Evolutionary conservation across 2,888 invertebrate genomes (phyloP), one percentile per base, ranked within the genome.

Genomic region (Teleiodes luculella): DNA sequence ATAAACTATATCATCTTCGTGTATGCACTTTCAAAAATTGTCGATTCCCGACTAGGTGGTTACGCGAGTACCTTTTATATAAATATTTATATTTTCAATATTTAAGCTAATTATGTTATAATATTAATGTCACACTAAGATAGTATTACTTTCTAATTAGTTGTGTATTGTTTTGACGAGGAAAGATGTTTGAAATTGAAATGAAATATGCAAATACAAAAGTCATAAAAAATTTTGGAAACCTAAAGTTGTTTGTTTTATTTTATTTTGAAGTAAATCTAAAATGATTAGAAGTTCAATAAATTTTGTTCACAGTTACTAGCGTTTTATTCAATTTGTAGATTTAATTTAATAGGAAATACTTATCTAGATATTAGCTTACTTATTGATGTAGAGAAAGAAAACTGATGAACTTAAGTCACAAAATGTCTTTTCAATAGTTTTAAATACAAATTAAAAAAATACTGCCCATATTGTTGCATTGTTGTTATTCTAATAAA

Each of bases 11-110:
- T 63, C 58, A 64, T 59, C 67, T 63, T 63, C 61, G 61, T 59
- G 52, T 61, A 57, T 57, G 39, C 43, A 62, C 53, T 64, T 67
- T 58, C 68, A 64, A 70, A 62, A 67, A 70, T 70, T 72, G 70
- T 76, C 69, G 68, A 58, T 64, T 63, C 60, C 60, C 63, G 72
- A 73, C 80, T 70, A 76, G 86, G 83, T 85, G 85, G 86, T 88
- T 87, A 84, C 85, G 83, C 84, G 83, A 83, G 89, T 89, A 89
- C 89, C 89, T 89, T 86, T 84, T 74, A 72, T 73, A 74, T 71
- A 68, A 48, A 48, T 67, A 67, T 71, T 64, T 69, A 67, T 74
- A 64, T 66, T 65, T 68, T 72, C 66, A 72, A 59, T 64, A 64
- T 62, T n/a, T 43, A 43, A 43, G 13, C 28, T 24, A 13, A 43